phyloP scores from a whole-genome alignment of 2,113 vertebrate species.

The Python bivittatus region DNA sequence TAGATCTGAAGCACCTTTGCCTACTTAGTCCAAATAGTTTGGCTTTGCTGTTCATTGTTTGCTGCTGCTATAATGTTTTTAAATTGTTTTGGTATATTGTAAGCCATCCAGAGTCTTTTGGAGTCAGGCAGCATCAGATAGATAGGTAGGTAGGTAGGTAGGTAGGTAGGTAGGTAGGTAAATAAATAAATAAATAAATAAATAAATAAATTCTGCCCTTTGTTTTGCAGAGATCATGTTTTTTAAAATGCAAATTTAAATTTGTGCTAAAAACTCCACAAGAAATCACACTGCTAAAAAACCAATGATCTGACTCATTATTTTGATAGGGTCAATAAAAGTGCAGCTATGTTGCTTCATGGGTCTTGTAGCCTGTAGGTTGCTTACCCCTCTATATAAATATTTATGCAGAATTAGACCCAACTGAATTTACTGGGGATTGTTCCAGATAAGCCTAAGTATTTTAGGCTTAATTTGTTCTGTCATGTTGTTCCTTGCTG shows the following conservation, averaged over 20 bases:
- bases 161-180: too few relatives aligned
- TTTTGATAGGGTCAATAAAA: neutral
- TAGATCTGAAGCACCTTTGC: neutral
- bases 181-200: too few relatives aligned
- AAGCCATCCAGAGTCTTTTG: neutral
- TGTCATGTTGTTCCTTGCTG: neutral
- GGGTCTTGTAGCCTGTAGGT: neutral
- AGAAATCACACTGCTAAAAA: neutral
- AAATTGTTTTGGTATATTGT: neutral
- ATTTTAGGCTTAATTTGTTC: neutral
- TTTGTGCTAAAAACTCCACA: neutral
- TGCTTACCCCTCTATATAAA: neutral
- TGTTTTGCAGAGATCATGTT: neutral
- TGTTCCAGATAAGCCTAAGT: neutral
- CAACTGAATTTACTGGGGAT: neutral
- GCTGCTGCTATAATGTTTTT: neutral
- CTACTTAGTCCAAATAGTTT: neutral
- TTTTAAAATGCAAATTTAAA: neutral
- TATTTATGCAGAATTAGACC: neutral
- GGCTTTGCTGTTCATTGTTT: neutral
- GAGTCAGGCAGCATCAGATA: neutral
- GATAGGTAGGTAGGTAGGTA: too few relatives aligned
- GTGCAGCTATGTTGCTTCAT: neutral
- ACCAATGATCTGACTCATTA: neutral
- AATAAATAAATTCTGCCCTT: neutral